Evolutionary conservation across 2,797 vertebrate genomes (phyloP).

Genomic region (Erpetoichthys calabaricus): DNA sequence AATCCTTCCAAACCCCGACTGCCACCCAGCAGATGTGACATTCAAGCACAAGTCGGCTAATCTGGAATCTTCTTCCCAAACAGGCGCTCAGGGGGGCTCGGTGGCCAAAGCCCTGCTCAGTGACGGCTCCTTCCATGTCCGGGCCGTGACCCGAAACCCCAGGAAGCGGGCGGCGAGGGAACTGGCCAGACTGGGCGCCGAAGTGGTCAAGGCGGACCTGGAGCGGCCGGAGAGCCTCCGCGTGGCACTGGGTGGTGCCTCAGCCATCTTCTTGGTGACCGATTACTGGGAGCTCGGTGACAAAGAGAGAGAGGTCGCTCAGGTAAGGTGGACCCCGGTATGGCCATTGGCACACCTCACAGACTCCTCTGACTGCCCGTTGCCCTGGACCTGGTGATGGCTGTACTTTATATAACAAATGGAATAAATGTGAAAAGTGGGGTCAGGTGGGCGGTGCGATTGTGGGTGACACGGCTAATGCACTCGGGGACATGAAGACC

Average conservation of each 20-base stretch:
- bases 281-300: neutral
- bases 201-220: conserved; percentile 10
- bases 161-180: neutral
- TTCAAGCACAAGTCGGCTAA: too few relatives aligned
- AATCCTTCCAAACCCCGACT: too few relatives aligned
- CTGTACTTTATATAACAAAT: too few relatives aligned
- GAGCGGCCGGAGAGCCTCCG: neutral
- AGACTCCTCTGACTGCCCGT: too few relatives aligned
- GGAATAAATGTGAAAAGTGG: too few relatives aligned
- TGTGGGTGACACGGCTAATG: too few relatives aligned
- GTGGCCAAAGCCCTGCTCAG: conserved; percentile 7
- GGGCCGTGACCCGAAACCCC: conserved; percentile 6
- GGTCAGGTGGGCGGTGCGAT: too few relatives aligned
- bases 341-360: neutral
- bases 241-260: neutral
- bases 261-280: conserved; percentile 8
- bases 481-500: too few relatives aligned
- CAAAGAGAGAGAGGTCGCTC: conserved; percentile 2
- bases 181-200: conserved; percentile 4
- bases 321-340: conserved; percentile 2
- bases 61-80: neutral
- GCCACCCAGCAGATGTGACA: too few relatives aligned
- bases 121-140: neutral
- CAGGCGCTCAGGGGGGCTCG: conserved; percentile 9
- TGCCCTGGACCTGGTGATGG: too few relatives aligned